phyloP scores from a whole-genome alignment of 2,113 vertebrate species.

The Syngnathus typhle region DNA sequence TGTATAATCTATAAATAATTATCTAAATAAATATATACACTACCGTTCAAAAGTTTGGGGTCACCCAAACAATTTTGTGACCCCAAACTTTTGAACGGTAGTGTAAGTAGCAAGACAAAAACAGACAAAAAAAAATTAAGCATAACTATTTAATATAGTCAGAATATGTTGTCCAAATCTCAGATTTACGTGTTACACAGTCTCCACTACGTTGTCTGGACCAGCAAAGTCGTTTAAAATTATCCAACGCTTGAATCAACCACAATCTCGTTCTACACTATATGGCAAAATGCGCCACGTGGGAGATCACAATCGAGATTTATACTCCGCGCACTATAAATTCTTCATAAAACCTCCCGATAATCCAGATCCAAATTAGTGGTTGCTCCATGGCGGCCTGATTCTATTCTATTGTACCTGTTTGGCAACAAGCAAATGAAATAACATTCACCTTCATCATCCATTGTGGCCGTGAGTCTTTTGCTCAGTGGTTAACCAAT shows the following conservation, averaged over 20 bases:
- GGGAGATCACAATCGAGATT: background rate
- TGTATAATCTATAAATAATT: too few relatives aligned
- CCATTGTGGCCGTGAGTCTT: conserved; percentile 38
- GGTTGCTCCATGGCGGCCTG: background rate
- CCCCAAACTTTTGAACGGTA: too few relatives aligned
- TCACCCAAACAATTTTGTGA: too few relatives aligned
- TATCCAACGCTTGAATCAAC: background rate
- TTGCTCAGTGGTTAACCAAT: conserved; percentile 54
- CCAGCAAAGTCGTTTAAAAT: background rate
- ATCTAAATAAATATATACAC: too few relatives aligned
- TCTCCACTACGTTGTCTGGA: too few relatives aligned
- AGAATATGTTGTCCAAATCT: too few relatives aligned
- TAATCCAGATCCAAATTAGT: background rate
- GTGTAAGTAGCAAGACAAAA: too few relatives aligned
- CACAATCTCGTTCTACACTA: background rate
- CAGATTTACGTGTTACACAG: too few relatives aligned
- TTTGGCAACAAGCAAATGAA: conserved; percentile 9
- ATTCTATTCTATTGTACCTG: background rate
- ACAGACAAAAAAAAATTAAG: too few relatives aligned
- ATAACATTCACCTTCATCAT: conserved; percentile 46
- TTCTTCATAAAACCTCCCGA: background rate
- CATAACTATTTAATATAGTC: too few relatives aligned
- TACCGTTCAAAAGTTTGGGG: too few relatives aligned
- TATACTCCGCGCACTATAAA: background rate
- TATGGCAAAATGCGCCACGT: conserved; percentile 1